A percentile compares a stretch with the other conserved stretches of the same genome.
phyloP scores from a whole-genome alignment of 2,113 vertebrate genomes.

The Vidua macroura region DNA sequence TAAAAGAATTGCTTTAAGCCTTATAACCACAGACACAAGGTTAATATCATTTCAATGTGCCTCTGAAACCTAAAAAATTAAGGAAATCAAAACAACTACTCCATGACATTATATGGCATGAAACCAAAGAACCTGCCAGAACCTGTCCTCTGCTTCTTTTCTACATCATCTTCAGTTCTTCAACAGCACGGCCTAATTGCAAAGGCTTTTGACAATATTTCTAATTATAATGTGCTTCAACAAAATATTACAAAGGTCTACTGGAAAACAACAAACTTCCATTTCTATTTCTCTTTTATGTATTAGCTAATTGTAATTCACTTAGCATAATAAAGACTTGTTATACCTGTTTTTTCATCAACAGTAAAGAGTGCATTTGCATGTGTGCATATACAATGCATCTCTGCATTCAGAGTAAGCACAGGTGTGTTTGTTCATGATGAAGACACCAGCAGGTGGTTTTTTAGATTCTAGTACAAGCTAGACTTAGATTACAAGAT shows the following conservation, averaged over 20 bases:
- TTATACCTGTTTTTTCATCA: not conserved
- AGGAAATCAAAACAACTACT: not conserved
- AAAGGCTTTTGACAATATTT: not conserved
- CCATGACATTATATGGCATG: not conserved
- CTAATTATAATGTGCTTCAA: not conserved
- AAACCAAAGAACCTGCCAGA: not conserved
- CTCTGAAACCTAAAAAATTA: not conserved
- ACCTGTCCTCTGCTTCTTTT: not conserved
- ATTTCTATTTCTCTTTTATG: not conserved
- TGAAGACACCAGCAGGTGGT: not conserved
- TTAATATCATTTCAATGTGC: not conserved
- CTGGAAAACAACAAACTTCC: not conserved
- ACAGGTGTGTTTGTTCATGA: not conserved
- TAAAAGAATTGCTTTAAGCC: not conserved
- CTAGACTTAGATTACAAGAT: no score
- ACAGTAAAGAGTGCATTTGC: not conserved
- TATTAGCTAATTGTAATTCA: not conserved
- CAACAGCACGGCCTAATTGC: not conserved
- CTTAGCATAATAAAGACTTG: not conserved
- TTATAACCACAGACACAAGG: not conserved
- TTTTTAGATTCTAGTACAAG: not conserved
- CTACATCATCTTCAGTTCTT: not conserved
- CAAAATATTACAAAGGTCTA: not conserved
- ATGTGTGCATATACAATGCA: not conserved
- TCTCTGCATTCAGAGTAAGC: not conserved